Evolutionary conservation across 2,113 vertebrate genomes (phyloP).

Genomic region (Ochotona princeps): DNA sequence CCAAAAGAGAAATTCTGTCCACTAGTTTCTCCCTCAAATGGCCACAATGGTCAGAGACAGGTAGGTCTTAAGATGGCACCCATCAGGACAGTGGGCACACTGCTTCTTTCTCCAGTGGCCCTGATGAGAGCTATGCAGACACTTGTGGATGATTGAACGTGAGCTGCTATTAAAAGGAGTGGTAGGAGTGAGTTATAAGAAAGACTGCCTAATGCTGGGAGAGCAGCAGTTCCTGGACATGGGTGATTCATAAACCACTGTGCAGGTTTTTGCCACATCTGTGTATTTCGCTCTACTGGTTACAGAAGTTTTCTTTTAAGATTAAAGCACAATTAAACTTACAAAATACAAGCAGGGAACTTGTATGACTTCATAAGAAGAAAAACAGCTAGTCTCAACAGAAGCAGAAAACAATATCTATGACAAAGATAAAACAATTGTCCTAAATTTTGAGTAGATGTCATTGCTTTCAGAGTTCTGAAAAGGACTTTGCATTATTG

Average conservation of each 20-base stretch:
- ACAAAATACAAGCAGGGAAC: constrained; percentile 19
- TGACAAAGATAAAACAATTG: neutral
- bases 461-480: neutral
- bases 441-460: neutral
- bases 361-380: neutral
- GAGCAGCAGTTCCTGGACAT: neutral
- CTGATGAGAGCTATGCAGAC: neutral
- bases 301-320: neutral
- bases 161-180: neutral
- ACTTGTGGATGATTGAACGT: neutral
- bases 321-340: neutral
- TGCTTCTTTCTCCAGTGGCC: neutral
- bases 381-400: neutral
- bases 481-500: neutral
- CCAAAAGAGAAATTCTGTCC: too few species aligned
- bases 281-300: neutral
- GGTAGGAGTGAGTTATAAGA: neutral
- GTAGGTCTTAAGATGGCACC: too few species aligned
- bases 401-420: neutral
- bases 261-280: neutral
- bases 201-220: neutral
- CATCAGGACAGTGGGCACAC: neutral
- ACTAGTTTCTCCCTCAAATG: too few species aligned
- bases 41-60: too few species aligned
- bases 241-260: neutral